These are phyloP conservation scores for Macrotis lagotis DNA, from an alignment of 2,113 vertebrate species.

Conservation along the genomic window DNA sequence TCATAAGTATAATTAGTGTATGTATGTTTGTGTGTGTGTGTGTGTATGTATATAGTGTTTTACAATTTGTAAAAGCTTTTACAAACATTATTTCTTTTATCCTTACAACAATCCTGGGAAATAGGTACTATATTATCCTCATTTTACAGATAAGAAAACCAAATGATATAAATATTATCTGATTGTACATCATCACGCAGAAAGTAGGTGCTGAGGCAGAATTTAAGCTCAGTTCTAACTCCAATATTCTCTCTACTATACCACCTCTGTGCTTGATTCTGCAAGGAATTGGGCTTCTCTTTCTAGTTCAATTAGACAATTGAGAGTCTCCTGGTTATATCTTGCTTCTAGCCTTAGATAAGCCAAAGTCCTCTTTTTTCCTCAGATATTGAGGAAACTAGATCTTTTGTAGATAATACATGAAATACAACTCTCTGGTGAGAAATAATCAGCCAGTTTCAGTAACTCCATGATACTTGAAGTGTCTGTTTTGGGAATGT, in stretches of 20 bases:
- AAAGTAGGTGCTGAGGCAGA: neutral
- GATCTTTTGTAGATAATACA: neutral
- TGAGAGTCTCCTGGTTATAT: neutral
- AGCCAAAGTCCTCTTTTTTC: neutral
- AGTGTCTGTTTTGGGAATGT: neutral
- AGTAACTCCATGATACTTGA: neutral
- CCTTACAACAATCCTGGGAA: neutral
- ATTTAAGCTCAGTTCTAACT: neutral
- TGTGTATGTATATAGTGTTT: neutral
- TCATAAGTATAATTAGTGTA: no score
- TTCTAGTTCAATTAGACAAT: neutral
- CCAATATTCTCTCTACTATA: neutral
- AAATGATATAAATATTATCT: neutral
- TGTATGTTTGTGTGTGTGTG: no score
- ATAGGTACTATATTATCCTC: neutral
- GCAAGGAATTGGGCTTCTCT: neutral
- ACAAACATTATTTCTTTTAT: neutral
- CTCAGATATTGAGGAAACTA: neutral
- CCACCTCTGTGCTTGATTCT: neutral
- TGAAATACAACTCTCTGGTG: neutral
- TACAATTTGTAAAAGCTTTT: neutral
- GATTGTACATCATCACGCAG: neutral
- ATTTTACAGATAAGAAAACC: neutral
- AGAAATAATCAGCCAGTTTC: neutral
- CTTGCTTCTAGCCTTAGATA: neutral